Evolutionary conservation across 2,113 vertebrate species (phyloP), one percentile per base, ranked within the genome.

Genomic region (Nycticebus coucang): DNA sequence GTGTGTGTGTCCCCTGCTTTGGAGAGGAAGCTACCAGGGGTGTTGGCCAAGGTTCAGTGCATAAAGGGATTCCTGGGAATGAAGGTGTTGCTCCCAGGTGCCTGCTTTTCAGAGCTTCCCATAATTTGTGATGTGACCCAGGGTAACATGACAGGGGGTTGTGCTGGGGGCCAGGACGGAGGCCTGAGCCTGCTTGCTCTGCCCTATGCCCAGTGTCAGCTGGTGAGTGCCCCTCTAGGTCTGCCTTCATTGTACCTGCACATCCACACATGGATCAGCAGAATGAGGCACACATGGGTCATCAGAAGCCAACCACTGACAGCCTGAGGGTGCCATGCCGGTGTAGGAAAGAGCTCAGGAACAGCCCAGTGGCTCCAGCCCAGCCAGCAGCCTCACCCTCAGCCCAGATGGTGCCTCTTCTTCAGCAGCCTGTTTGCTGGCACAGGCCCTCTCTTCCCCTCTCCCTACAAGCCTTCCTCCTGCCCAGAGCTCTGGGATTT

Each of bases 251-350:
- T 22, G 3, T 50, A 7, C 45, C 45, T 50, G 7, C 45, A 50
- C 7, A 50, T 50, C 45, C 45, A 50, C 45, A 50, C 37, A 2
- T 4, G 26, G 9, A 26, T 5, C 19, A 12, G 50, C 50, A 53
- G 68, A 17, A 15, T 14, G 60, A 89, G 50, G 1, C 60, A n/a
- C 21, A 22, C n/a, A 7, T 37, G 69, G n/a, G 24, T n/a, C 68
- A 72, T 41, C 10, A 71, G 24, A 11, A n/a, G 55, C 77, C 30
- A 28, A 19, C 17, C 17, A 10, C 3, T 3, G 10, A 13, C 5
- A 30, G 18, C 26, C 13, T 3, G 0, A 4, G 5, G 0, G 0
- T 11, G 22, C 66, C 28, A 59, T 59, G 17, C 12, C 9, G 11
- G n/a, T 28, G 37, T 45, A 68, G 62, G 18, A 45, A 11, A 45